A percentile compares a stretch with the other conserved stretches of the same genome.
These are phyloP conservation scores for Condylura cristata DNA, from an alignment of 2,113 vertebrate species.

Conservation along the genomic window DNA sequence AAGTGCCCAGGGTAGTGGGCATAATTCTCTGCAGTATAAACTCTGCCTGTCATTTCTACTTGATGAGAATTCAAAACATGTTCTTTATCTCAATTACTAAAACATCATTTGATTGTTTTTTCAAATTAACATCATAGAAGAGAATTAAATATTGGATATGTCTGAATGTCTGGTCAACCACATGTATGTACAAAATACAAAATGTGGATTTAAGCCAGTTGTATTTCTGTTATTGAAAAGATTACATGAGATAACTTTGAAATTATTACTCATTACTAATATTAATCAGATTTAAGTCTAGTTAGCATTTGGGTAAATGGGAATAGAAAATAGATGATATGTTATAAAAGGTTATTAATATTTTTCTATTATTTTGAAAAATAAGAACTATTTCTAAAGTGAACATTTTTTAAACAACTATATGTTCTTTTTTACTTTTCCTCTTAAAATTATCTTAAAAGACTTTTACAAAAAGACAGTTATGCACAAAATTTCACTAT, in stretches of 20 bases:
- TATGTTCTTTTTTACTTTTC: background rate
- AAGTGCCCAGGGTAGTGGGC: background rate
- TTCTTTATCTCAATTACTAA: background rate
- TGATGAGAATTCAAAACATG: background rate
- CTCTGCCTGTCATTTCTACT: background rate
- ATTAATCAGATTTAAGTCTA: constrained; percentile 11
- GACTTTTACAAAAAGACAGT: background rate
- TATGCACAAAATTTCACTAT: background rate
- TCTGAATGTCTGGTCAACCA: background rate
- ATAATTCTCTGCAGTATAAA: background rate
- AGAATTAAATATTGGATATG: background rate
- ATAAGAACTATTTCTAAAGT: background rate
- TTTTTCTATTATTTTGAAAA: background rate
- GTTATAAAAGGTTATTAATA: background rate
- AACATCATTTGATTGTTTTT: background rate
- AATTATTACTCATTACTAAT: background rate
- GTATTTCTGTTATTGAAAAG: constrained; percentile 15
- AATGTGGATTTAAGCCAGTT: background rate
- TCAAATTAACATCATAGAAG: background rate
- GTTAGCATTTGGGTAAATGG: background rate
- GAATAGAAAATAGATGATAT: background rate
- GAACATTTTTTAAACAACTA: background rate
- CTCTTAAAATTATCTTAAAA: background rate
- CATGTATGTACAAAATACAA: background rate
- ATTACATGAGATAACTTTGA: background rate